These are phyloP conservation scores for Anolis sagrei DNA, from an alignment of 2,113 vertebrate genomes.

Conservation along the genomic window DNA sequence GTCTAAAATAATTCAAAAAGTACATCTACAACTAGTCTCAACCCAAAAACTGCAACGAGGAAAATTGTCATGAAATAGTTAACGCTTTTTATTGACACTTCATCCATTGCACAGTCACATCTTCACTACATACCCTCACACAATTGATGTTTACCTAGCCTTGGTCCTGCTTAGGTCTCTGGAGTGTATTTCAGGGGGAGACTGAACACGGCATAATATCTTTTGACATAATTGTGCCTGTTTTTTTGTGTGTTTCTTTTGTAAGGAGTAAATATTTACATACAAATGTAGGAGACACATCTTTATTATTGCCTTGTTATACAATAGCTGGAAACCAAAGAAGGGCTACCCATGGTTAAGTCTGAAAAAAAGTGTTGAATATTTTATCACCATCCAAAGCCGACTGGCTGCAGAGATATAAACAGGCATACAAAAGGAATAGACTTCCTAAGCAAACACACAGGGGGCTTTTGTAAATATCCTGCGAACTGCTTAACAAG, in stretches of 20 bases:
- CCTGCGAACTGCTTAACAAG: slow-evolving; percentile 42
- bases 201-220: slow-evolving; percentile 31
- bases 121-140: accelerated
- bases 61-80: not conserved
- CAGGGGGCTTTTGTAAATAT: slow-evolving; percentile 45
- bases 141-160: not conserved
- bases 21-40: not conserved
- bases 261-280: slow-evolving; percentile 41
- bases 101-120: not conserved
- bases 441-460: slow-evolving; percentile 19
- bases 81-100: not conserved
- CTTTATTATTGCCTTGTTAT: slow-evolving; percentile 53
- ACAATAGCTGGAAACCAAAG: slow-evolving; percentile 53
- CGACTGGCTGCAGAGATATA: slow-evolving; percentile 41
- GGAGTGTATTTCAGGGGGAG: not conserved
- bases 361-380: slow-evolving; percentile 42
- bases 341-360: slow-evolving; percentile 40
- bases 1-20: not conserved
- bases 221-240: slow-evolving; percentile 44
- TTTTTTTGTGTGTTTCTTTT: not conserved
- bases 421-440: slow-evolving; percentile 42
- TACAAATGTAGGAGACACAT: slow-evolving; percentile 14
- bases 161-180: slow-evolving; percentile 10
- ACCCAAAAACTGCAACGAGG: not conserved
- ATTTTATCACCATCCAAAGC: slow-evolving; percentile 56